Evolutionary conservation across 2,888 invertebrate species (phyloP), one percentile per base, ranked within the genome.

Genomic region (Drosophila pegasa): DNA sequence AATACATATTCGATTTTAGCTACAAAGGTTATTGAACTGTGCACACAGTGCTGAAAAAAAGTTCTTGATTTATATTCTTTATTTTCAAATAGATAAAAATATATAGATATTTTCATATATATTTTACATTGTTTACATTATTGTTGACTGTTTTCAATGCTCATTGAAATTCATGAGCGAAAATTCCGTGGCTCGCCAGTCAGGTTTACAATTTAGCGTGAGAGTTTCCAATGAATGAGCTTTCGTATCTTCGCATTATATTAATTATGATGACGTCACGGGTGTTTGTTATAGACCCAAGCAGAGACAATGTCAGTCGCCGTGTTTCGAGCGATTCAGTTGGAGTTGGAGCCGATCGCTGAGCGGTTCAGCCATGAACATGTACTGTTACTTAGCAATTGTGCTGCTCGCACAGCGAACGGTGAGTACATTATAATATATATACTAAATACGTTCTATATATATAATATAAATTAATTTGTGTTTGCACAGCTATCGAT

Each of bases 201-300:
- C 33, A 27, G 40, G 9, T 43, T 64, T 55, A 37, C 18, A 41
- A 59, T 54, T 59, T 63, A 16, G 31, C 79, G 86, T 82, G 88
- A 69, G 87, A 88, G 67, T 79, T 79, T 62, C 62, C 43, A 58
- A 38, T 63, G 62, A 52, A 47, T 74, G 65, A 66, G 56, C 65
- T 63, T 68, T 76, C 51, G 70, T 66, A 25, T 62, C 22, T 75
- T 37, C 51, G 48, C 29, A 63, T 35, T 18, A 37, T 71, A 65
- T 61, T 78, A 84, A 84, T 87, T 88, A 80, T 70, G 25, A 67
- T 88, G 85, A 87, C 89, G 83, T 88, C 87, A 88, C 35, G 35
- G 58, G n/a, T 45, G 37, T 55, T 2, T 20, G n/a, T 57, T 43
- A 33, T 37, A 48, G 38, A 68, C 60, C 47, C 51, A 48, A 35